Evolutionary conservation across 2,797 vertebrate species (phyloP).

Genomic region (Euthynnus affinis): DNA sequence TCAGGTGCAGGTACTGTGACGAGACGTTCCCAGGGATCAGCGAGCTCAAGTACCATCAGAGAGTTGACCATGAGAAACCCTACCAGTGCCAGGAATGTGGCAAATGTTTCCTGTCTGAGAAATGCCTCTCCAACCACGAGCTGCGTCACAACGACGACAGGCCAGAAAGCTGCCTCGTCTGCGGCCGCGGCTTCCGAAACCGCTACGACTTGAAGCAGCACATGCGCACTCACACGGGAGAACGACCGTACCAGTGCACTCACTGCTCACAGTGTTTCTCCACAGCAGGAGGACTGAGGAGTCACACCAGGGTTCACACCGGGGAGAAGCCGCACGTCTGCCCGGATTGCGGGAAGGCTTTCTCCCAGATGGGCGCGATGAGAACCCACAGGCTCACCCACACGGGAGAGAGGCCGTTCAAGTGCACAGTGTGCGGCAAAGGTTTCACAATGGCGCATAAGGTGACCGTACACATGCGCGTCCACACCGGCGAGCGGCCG

Average conservation of each 20-base stretch:
- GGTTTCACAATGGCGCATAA: slow-evolving; percentile 84
- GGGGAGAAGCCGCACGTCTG: slow-evolving; percentile 83
- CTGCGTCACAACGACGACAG: slow-evolving; percentile 81
- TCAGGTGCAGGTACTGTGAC: slow-evolving; percentile 83
- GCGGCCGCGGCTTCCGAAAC: slow-evolving; percentile 81
- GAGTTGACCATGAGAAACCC: slow-evolving; percentile 82
- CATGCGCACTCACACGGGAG: slow-evolving; percentile 84
- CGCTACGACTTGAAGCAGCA: slow-evolving; percentile 84
- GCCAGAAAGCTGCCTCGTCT: slow-evolving; percentile 80
- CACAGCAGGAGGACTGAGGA: slow-evolving; percentile 80
- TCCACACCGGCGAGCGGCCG: slow-evolving; percentile 81
- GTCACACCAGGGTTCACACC: slow-evolving; percentile 83
- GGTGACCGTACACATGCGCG: slow-evolving; percentile 83
- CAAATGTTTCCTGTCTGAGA: slow-evolving; percentile 83
- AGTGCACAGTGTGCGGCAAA: slow-evolving; percentile 82
- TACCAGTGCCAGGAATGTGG: slow-evolving; percentile 84
- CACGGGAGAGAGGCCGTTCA: slow-evolving; percentile 82
- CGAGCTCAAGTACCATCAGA: slow-evolving; percentile 83
- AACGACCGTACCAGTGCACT: slow-evolving; percentile 84
- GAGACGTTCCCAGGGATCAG: slow-evolving; percentile 84
- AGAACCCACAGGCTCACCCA: slow-evolving; percentile 84
- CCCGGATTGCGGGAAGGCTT: slow-evolving; percentile 83
- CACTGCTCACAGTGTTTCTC: slow-evolving; percentile 85
- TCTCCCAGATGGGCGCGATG: slow-evolving; percentile 84
- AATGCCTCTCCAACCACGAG: slow-evolving; percentile 83